These are phyloP conservation scores for Cosmorhoe ocellata DNA, from an alignment of 2,888 invertebrate genomes.

Conservation along the genomic window DNA sequence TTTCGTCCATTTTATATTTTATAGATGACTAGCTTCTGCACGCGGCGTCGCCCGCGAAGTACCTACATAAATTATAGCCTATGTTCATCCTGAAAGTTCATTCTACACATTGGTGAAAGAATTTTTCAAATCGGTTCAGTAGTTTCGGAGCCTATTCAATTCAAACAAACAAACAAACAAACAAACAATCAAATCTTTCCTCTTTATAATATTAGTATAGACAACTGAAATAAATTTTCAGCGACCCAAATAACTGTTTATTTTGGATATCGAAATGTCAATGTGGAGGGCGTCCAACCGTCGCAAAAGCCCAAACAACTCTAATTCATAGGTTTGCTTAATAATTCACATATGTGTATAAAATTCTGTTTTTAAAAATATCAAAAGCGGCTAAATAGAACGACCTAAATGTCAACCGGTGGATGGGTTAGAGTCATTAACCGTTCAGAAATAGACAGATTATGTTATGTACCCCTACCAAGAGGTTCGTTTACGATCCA, in stretches of 20 bases:
- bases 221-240: too few species aligned
- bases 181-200: too few species aligned
- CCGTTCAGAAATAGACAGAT: slow-evolving; percentile 59
- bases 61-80: too few species aligned
- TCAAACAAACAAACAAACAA: too few species aligned
- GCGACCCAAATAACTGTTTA: slow-evolving; percentile 2
- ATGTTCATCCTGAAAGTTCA: too few species aligned
- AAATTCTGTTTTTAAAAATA: slow-evolving; percentile 22
- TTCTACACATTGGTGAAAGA: too few species aligned
- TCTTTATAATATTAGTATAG: too few species aligned
- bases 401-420: slow-evolving; percentile 70
- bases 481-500: not conserved
- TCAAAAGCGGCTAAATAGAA: slow-evolving; percentile 45
- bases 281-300: slow-evolving; percentile 20
- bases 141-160: too few species aligned
- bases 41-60: too few species aligned
- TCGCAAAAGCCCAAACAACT: slow-evolving; percentile 10
- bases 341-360: slow-evolving; percentile 24
- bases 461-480: slow-evolving; percentile 11
- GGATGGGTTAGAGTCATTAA: slow-evolving; percentile 65
- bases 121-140: too few species aligned
- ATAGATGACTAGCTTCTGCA: too few species aligned
- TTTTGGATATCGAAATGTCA: slow-evolving; percentile 15
- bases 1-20: too few species aligned
- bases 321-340: slow-evolving; percentile 12